phyloP scores from a whole-genome alignment of 2,797 vertebrate genomes.

The Emys orbicularis region DNA sequence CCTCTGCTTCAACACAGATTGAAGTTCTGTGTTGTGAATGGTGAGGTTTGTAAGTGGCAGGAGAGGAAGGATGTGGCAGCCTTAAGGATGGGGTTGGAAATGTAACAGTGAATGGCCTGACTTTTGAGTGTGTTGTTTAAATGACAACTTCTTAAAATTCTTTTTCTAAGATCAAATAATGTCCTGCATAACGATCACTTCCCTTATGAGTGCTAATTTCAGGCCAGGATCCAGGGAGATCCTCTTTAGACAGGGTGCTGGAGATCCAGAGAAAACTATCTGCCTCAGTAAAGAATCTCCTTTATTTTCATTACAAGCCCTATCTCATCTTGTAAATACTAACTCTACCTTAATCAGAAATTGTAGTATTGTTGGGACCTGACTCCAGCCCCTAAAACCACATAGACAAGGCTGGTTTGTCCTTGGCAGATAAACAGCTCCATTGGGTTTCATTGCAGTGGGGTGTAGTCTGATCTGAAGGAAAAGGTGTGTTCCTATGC shows the following conservation, averaged over 20 bases:
- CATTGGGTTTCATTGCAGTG: not conserved
- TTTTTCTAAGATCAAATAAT: not conserved
- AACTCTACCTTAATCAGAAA: not conserved
- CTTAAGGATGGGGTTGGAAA: not conserved
- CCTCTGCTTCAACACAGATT: not conserved
- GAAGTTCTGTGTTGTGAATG: not conserved
- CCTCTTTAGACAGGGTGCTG: not conserved
- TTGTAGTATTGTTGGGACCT: not conserved
- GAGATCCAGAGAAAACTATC: not conserved
- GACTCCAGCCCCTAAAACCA: not conserved
- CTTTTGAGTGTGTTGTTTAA: not conserved
- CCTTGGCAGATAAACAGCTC: not conserved
- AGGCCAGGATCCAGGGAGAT: not conserved
- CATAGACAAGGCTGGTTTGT: not conserved
- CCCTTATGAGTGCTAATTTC: rapidly evolving
- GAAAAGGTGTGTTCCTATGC: not conserved
- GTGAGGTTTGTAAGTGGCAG: not conserved
- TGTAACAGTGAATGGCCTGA: not conserved
- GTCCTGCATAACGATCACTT: not conserved
- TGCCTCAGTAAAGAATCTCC: not conserved
- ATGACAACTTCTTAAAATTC: not conserved
- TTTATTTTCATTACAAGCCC: not conserved
- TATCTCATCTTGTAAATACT: not conserved
- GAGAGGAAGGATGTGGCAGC: not conserved
- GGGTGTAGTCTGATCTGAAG: not conserved